phyloP scores from a whole-genome alignment of 2,797 vertebrate species.

The Macrochelys suwanniensis region DNA sequence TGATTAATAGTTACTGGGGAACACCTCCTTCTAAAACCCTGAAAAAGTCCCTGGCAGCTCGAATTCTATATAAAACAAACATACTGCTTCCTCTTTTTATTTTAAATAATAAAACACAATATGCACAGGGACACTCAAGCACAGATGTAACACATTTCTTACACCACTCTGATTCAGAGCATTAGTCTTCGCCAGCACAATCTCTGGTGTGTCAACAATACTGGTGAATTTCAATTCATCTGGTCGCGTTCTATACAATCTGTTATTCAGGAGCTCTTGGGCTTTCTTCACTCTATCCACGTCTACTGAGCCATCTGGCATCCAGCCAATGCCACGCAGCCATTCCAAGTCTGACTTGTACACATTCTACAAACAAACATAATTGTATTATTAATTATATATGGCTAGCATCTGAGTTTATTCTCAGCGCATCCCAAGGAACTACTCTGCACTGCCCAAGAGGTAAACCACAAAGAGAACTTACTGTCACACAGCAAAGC shows the following conservation, averaged over 20 bases:
- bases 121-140: constrained; percentile 76
- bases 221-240: constrained; percentile 93
- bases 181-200: constrained; percentile 92
- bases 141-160: not conserved
- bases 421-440: not conserved
- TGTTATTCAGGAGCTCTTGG: constrained; percentile 90
- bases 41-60: too few species aligned
- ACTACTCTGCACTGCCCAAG: not conserved
- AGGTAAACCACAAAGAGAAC: fast-evolving
- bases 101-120: not conserved
- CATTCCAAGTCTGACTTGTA: constrained; percentile 96
- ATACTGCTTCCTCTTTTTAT: not conserved
- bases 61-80: not conserved
- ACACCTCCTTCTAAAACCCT: not conserved
- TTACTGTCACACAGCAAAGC: not conserved
- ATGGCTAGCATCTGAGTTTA: not conserved
- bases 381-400: not conserved
- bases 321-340: constrained; percentile 95
- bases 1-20: not conserved
- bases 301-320: constrained; percentile 89
- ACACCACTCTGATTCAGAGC: constrained; percentile 85
- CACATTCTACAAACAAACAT: constrained; percentile 82
- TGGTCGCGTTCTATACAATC: constrained; percentile 89
- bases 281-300: constrained; percentile 90
- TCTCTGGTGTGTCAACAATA: constrained; percentile 87